Evolutionary conservation across 2,113 vertebrate species (phyloP), one percentile per base, ranked within the genome.

Genomic region (Calcarius ornatus): DNA sequence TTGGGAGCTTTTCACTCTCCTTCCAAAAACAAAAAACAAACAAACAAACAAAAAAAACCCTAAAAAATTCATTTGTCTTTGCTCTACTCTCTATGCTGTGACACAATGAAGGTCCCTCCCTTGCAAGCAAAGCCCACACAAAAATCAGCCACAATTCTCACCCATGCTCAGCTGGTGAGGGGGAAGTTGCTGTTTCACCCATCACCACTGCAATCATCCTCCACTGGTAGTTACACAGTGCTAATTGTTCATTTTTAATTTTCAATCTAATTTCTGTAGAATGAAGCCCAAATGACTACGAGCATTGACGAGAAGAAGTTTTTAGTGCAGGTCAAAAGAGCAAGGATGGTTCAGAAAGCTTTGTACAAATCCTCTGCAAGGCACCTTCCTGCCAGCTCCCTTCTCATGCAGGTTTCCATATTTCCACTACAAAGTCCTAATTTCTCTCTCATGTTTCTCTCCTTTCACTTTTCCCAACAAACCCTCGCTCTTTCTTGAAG

Each of bases 81-180:
- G 31, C n/a, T 66, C 35, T 72, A 5, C 40, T 83, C 20, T 47
- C 64, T 38, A 23, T 17, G 2, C 6, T 22, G 6, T 9, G 25
- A 45, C 27, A 64, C 20, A 15, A 12, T 1, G 9, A 57, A 77
- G 28, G 59, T 7, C 25, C 19, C 31, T 69, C 59, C 40, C 37
- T 43, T 12, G 25, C 22, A 77, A 18, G 43, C 7, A 45, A 31
- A 64, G 12, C 6, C 57, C 47, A 66, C 31, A 11, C 5, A 19
- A 86, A 91, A 57, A 57, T 27, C 19, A 57, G 27, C 8, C 54
- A n/a, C 10, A 28, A 10, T 38, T 89, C 83, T 28, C 63, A 13
- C 7, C 0, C 1, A 12, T 33, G 20, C n/a, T 82, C 33, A 54
- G 2, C 10, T 45, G 21, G 13, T 4, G 13, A 19, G 6, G 7